Conservation (phyloP, 2,113 vertebrate genomes). For the Tragelaphus buxtoni region DNA sequence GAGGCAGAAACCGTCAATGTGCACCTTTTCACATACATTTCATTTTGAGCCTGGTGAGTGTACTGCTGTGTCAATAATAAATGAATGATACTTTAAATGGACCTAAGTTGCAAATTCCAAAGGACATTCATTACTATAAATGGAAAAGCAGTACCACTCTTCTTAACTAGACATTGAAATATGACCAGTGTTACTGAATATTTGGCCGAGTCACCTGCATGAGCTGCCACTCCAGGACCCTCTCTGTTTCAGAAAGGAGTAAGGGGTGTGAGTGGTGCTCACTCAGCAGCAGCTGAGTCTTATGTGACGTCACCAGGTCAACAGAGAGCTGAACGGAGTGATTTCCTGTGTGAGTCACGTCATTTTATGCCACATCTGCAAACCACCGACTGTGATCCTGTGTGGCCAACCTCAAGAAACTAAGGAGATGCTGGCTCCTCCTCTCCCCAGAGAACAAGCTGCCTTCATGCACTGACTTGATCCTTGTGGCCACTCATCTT, state of each 20-base stretch:
- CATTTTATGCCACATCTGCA: fast-evolving
- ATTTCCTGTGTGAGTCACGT: background rate
- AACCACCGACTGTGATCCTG: fast-evolving
- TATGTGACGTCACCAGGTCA: fast-evolving
- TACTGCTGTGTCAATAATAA: background rate
- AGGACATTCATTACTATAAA: background rate
- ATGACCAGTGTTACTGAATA: fast-evolving
- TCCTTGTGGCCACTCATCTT: background rate
- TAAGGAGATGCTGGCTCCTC: fast-evolving
- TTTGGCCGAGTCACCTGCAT: fast-evolving
- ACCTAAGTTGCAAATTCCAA: background rate
- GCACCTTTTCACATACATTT: background rate
- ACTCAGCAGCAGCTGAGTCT: background rate
- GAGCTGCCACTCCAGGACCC: background rate
- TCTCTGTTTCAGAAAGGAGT: fast-evolving
- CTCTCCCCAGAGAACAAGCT: background rate
- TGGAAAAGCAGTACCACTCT: background rate
- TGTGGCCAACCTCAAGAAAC: fast-evolving
- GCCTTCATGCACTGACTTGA: background rate
- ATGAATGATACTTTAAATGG: background rate
- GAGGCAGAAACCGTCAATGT: background rate
- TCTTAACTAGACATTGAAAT: background rate
- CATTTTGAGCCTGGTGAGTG: background rate
- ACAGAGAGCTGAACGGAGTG: fast-evolving
- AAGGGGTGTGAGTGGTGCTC: fast-evolving